Conservation (phyloP, 2,797 vertebrate genomes). For the Helostoma temminkii region DNA sequence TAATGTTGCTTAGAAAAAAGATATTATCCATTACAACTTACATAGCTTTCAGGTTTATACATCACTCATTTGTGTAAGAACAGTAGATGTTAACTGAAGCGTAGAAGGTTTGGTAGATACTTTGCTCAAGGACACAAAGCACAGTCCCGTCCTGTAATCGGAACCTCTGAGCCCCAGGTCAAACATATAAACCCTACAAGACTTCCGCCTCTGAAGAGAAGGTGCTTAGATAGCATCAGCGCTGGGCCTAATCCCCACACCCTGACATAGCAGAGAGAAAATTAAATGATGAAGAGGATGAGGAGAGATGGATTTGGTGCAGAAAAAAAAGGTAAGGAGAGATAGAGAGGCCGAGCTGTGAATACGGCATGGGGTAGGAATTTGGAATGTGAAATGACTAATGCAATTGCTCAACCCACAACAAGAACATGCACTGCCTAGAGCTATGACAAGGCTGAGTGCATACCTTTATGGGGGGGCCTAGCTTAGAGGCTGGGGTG, state of each 20-base stretch:
- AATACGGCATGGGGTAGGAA: constrained; percentile 81
- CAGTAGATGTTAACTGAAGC: constrained; percentile 76
- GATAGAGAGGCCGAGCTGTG: constrained; percentile 47
- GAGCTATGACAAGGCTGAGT: constrained; percentile 83
- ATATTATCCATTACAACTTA: constrained; percentile 69
- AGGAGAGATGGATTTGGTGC: constrained; percentile 32
- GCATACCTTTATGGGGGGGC: constrained; percentile 80
- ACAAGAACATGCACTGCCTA: constrained; percentile 86
- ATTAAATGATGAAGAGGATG: constrained; percentile 49
- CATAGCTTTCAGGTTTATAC: constrained; percentile 82
- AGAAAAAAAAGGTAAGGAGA: constrained; percentile 7
- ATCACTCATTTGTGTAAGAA: constrained; percentile 80
- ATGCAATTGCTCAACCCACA: constrained; percentile 87
- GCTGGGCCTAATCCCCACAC: constrained; percentile 42
- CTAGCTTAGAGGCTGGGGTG: constrained; percentile 41
- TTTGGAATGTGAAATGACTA: constrained; percentile 88
- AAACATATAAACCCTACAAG: constrained; percentile 65
- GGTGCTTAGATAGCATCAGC: constrained; percentile 59
- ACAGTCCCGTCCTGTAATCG: constrained; percentile 64
- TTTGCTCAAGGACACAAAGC: constrained; percentile 79
- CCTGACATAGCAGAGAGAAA: constrained; percentile 27
- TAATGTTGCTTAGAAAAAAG: constrained; percentile 68
- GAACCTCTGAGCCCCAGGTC: constrained; percentile 74
- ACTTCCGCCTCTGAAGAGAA: constrained; percentile 63
- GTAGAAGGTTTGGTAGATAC: constrained; percentile 57